phyloP scores from a whole-genome alignment of 2,888 invertebrate genomes.

The Merodon equestris region DNA sequence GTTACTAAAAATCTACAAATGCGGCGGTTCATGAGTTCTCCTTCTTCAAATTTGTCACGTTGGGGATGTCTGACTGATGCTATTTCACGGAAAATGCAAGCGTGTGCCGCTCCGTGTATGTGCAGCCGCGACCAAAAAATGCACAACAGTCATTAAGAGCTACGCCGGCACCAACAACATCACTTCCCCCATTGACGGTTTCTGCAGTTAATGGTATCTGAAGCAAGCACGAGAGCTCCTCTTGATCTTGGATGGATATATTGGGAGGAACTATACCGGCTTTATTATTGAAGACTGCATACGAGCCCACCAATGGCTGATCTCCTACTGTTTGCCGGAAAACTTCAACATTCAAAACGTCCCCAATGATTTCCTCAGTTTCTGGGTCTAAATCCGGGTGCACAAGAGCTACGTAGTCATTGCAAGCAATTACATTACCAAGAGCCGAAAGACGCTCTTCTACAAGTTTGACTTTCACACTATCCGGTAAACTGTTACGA shows the following conservation, averaged over 20 bases:
- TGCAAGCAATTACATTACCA: conserved; percentile 98
- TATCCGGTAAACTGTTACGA: conserved; percentile 95
- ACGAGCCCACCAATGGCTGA: conserved; percentile 97
- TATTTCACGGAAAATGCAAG: conserved; percentile 98
- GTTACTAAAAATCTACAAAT: too few relatives aligned
- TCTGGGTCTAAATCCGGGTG: conserved; percentile 99
- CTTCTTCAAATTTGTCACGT: too few relatives aligned
- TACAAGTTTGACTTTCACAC: conserved; percentile 93
- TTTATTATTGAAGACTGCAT: conserved; percentile 95
- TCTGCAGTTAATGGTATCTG: conserved; percentile 99
- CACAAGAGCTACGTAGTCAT: conserved; percentile 99
- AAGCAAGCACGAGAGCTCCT: conserved; percentile 96
- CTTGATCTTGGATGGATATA: conserved; percentile 94
- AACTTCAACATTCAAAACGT: conserved; percentile 96
- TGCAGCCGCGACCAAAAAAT: conserved; percentile 98
- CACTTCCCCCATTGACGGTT: conserved; percentile 98
- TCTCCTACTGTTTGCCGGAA: conserved; percentile 97
- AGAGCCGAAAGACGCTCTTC: conserved; percentile 98
- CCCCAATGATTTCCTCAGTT: conserved; percentile 96
- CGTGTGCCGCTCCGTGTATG: conserved; percentile 97
- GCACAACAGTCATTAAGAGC: conserved; percentile 99
- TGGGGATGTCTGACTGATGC: conserved; percentile 91
- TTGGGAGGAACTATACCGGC: conserved; percentile 98
- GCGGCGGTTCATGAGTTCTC: too few relatives aligned
- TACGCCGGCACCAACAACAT: conserved; percentile 96